These are phyloP conservation scores for Lepidurus apus DNA, from an alignment of 1,140 invertebrate species.

Conservation along the genomic window DNA sequence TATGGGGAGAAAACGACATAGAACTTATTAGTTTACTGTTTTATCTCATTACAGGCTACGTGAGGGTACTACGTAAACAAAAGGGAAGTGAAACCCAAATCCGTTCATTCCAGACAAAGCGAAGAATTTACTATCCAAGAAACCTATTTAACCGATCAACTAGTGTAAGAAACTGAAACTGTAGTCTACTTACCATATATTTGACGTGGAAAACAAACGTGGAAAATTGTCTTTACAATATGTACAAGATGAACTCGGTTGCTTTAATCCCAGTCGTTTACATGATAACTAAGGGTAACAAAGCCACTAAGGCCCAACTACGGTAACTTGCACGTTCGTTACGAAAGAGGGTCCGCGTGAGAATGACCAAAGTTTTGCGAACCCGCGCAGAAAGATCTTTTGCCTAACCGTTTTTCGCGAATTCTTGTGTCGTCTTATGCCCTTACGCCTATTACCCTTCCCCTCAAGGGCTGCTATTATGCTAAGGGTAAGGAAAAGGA, in stretches of 20 bases:
- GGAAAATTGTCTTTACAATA: not conserved
- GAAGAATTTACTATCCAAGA: not conserved
- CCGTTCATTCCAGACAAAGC: not conserved
- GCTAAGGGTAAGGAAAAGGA: not conserved
- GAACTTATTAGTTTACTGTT: not conserved
- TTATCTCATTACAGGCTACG: conserved; percentile 6
- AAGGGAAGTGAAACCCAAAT: not conserved
- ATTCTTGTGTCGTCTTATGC: not conserved
- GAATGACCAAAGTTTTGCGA: not conserved
- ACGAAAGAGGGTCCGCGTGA: not conserved
- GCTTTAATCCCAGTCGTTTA: not conserved
- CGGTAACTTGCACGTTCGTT: not conserved
- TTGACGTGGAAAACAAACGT: not conserved
- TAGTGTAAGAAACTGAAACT: not conserved
- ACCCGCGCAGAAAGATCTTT: not conserved
- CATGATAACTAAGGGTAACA: not conserved
- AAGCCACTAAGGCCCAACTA: not conserved
- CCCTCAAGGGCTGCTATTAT: not conserved
- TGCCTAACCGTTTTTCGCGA: not conserved
- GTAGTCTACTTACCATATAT: not conserved
- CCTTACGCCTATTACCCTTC: conserved; percentile 7
- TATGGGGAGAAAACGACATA: not conserved
- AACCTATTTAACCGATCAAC: not conserved
- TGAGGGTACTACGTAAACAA: not conserved
- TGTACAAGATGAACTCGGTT: not conserved